A percentile compares a stretch with the other conserved stretches of the same genome.
Conservation (phyloP, 2,113 vertebrate genomes). For the Burhinus bistriatus region DNA sequence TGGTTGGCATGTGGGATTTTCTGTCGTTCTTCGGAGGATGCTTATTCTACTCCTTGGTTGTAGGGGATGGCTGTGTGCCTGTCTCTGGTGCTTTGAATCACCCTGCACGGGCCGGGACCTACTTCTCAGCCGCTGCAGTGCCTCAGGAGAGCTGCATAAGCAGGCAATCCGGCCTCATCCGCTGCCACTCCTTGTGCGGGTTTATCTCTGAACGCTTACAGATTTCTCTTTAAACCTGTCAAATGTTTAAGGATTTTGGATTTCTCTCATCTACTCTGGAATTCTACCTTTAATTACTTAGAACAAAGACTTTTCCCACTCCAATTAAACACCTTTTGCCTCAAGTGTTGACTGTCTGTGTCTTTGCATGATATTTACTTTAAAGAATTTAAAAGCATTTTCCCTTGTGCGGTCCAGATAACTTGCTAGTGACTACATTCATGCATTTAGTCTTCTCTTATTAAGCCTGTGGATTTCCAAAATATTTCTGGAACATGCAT, state of each 20-base stretch:
- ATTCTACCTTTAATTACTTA: background rate
- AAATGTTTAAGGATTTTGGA: background rate
- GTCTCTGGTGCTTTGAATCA: background rate
- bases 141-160: background rate
- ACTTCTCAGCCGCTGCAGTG: background rate
- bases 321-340: conserved; percentile 29
- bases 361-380: background rate
- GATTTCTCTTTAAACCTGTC: background rate
- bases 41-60: background rate
- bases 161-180: background rate
- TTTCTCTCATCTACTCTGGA: background rate
- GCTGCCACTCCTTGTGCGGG: background rate
- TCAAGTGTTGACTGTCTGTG: background rate
- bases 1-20: background rate
- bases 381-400: conserved; percentile 1
- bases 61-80: background rate
- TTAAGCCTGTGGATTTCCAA: conserved; percentile 10
- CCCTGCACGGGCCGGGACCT: background rate
- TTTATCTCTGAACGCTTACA: background rate
- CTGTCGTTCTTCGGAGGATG: background rate
- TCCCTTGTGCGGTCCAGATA: background rate
- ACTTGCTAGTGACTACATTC: background rate
- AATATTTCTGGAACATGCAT: background rate
- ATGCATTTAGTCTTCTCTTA: background rate
- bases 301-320: conserved; percentile 17